Conservation (phyloP, 2,888 invertebrate genomes). For the Pammene aurita region DNA sequence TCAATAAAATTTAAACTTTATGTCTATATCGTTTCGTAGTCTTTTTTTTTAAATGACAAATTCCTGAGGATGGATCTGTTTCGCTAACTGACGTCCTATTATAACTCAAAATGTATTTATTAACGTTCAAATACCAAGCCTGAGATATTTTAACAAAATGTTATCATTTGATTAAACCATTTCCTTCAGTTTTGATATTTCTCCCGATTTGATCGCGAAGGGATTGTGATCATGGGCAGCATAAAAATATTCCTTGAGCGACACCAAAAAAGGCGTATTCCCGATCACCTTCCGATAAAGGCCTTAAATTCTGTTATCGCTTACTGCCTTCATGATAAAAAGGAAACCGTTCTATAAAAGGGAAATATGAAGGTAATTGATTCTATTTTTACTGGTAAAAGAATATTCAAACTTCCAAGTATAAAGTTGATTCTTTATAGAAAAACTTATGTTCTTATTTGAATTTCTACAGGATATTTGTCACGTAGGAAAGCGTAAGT, state of each 20-base stretch:
- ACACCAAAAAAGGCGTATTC: slow-evolving; percentile 51
- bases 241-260: slow-evolving; percentile 31
- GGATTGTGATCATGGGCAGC: slow-evolving; percentile 1
- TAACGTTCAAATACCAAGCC: too few relatives aligned
- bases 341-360: slow-evolving; percentile 49
- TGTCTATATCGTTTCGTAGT: too few relatives aligned
- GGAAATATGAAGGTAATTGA: slow-evolving; percentile 6
- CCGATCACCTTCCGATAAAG: slow-evolving; percentile 60
- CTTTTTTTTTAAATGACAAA: too few relatives aligned
- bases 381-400: slow-evolving; percentile 10
- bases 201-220: slow-evolving; percentile 2
- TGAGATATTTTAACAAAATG: neutral
- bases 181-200: slow-evolving; percentile 2
- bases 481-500: neutral
- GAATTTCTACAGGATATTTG: too few relatives aligned
- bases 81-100: too few relatives aligned
- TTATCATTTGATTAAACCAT: slow-evolving; percentile 7
- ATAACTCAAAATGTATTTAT: too few relatives aligned
- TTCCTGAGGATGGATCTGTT: too few relatives aligned
- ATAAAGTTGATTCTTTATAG: neutral
- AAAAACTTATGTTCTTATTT: neutral
- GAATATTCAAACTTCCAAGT: neutral
- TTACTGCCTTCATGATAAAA: slow-evolving; percentile 58
- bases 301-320: slow-evolving; percentile 67
- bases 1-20: too few relatives aligned